A percentile compares a stretch with the other conserved stretches of the same genome.
Conservation (phyloP, 2,797 vertebrate species). For the Acrossocheilus fasciatus region DNA sequence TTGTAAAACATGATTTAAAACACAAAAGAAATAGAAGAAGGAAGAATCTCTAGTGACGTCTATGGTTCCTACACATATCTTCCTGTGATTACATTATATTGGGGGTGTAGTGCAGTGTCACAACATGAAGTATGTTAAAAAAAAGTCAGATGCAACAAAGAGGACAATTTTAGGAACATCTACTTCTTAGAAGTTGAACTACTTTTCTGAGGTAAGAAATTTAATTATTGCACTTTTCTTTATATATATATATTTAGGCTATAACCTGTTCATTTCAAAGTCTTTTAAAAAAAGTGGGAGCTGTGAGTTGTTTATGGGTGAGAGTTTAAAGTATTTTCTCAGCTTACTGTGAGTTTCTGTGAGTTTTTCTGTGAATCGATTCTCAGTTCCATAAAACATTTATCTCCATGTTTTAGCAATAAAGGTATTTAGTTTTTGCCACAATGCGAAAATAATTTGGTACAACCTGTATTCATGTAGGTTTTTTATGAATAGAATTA, state of each 20-base stretch:
- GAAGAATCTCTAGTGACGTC: too few species aligned
- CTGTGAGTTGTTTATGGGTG: not conserved
- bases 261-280: not conserved
- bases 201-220: conserved; percentile 13
- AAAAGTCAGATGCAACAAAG: not conserved
- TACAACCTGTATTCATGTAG: too few species aligned
- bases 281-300: not conserved
- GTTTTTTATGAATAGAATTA: not conserved
- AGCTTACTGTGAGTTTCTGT: not conserved
- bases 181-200: not conserved
- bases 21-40: too few species aligned
- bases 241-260: not conserved
- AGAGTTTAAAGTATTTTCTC: not conserved
- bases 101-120: not conserved
- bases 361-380: not conserved
- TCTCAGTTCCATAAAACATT: not conserved
- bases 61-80: too few species aligned
- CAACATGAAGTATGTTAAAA: not conserved
- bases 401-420: not conserved
- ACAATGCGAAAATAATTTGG: not conserved
- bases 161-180: not conserved
- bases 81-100: not conserved
- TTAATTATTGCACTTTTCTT: not conserved
- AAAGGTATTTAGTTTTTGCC: not conserved
- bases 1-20: too few species aligned